Conservation (phyloP, 2,797 vertebrate species). For the Scleropages formosus region DNA sequence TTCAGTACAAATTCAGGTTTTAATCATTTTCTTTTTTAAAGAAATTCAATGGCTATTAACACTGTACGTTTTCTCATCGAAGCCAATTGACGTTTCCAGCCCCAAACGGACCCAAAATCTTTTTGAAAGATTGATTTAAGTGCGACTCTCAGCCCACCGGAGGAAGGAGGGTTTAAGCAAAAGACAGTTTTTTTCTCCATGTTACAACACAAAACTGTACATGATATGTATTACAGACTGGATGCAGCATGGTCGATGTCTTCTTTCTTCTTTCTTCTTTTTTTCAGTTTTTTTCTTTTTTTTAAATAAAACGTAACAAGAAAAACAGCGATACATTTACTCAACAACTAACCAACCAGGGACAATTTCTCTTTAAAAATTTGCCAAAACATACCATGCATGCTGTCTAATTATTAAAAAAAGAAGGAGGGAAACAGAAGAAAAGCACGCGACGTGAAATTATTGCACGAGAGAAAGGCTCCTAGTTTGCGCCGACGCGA, state of each 20-base stretch:
- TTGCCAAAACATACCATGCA: constrained; percentile 99
- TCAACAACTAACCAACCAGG: constrained; percentile 97
- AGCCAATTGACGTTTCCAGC: constrained; percentile 74
- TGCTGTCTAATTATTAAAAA: constrained; percentile 90
- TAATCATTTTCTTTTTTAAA: constrained; percentile 58
- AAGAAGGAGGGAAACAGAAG: constrained; percentile 66
- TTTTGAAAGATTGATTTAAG: constrained; percentile 78
- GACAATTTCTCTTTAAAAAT: constrained; percentile 85
- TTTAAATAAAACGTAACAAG: constrained; percentile 84
- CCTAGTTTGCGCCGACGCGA: constrained; percentile 99
- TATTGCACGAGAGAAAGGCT: constrained; percentile 99
- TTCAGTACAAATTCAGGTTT: constrained; percentile 81
- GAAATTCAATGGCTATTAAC: constrained; percentile 78
- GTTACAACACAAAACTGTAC: constrained; percentile 95
- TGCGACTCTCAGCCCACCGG: constrained; percentile 81
- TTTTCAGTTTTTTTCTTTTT: constrained; percentile 61
- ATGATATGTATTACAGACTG: constrained; percentile 99
- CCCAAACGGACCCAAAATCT: constrained; percentile 81
- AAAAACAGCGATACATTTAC: constrained; percentile 95
- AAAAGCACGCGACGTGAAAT: constrained; percentile 99
- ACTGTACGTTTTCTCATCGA: constrained; percentile 64
- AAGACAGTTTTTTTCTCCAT: constrained; percentile 82
- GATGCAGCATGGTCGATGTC: constrained; percentile 87
- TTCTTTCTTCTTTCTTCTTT: constrained; percentile 69
- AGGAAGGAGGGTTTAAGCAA: constrained; percentile 81